phyloP scores from a whole-genome alignment of 2,797 vertebrate genomes.

The Sebastes trivittatus region DNA sequence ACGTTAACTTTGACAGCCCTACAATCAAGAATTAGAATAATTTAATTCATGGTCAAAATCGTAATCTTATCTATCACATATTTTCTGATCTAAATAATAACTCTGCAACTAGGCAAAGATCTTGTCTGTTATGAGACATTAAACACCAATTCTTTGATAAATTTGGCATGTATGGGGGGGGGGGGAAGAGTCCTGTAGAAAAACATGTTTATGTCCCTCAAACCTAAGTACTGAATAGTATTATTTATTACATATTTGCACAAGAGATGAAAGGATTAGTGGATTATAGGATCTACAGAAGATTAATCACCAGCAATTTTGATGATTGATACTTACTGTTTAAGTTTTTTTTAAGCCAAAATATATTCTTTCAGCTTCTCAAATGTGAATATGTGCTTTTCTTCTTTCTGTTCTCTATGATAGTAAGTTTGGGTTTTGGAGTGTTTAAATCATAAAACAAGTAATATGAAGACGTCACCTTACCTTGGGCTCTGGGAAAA shows the following conservation, averaged over 20 bases:
- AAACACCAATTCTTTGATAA: background rate
- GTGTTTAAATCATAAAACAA: background rate
- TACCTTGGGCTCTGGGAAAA: too few species aligned
- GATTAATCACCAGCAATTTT: accelerated
- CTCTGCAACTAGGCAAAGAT: background rate
- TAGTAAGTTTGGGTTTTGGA: background rate
- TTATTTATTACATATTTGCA: background rate
- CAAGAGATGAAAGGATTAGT: background rate
- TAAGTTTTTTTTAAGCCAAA: too few species aligned
- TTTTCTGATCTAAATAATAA: too few species aligned
- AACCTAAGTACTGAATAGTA: background rate
- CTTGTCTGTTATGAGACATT: background rate
- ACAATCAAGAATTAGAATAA: too few species aligned
- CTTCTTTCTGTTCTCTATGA: background rate
- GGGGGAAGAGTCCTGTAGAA: background rate
- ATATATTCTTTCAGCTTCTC: too few species aligned
- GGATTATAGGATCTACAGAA: background rate
- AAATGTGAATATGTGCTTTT: too few species aligned
- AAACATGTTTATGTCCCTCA: background rate
- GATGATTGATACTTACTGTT: too few species aligned
- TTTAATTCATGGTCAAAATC: background rate
- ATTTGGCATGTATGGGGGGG: background rate
- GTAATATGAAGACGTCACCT: background rate
- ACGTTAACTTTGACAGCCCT: too few species aligned
- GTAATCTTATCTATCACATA: background rate